Conservation (phyloP, 2,797 vertebrate species). For the Platyrinchus mystaceus region DNA sequence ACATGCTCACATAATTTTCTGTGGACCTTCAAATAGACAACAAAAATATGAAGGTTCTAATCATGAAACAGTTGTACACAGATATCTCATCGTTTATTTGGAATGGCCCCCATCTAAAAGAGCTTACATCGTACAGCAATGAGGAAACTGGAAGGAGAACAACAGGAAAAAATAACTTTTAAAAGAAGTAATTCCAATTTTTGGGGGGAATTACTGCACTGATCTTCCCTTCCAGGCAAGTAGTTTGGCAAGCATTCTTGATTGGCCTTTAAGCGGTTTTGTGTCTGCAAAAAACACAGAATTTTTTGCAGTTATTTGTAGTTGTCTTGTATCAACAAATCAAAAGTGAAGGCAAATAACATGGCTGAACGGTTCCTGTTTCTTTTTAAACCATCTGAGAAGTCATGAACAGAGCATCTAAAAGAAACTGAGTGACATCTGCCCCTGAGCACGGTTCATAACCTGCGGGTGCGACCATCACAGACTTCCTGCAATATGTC, state of each 20-base stretch:
- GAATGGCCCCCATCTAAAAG: background rate
- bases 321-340: background rate
- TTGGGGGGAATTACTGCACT: background rate
- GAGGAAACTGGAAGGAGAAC: background rate
- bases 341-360: slow-evolving; percentile 30
- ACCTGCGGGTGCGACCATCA: background rate
- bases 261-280: background rate
- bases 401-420: background rate
- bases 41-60: background rate
- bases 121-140: background rate
- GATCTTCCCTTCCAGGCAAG: background rate
- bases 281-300: background rate
- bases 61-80: background rate
- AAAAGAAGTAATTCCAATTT: background rate
- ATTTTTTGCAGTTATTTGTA: background rate
- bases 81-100: background rate
- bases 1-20: background rate
- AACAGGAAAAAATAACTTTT: background rate
- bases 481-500: background rate
- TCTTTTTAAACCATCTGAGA: background rate
- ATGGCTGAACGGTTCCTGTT: background rate
- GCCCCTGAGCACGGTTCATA: background rate
- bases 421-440: slow-evolving; percentile 12
- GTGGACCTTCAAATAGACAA: background rate
- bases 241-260: background rate